Evolutionary conservation across 2,797 vertebrate genomes (phyloP).

Genomic region (Brachymystax lenok): DNA sequence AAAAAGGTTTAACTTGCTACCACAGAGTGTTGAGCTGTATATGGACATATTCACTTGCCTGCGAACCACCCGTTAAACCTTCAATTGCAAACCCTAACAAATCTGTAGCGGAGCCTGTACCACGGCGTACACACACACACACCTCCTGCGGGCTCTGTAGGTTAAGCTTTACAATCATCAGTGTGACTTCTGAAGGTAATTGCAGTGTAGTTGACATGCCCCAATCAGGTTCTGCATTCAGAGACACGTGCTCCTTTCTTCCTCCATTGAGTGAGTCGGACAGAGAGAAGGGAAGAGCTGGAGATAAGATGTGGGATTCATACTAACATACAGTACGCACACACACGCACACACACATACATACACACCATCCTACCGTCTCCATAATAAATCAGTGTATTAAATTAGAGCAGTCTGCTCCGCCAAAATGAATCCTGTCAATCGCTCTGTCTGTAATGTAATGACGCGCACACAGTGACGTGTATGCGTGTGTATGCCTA

Average conservation of each 20-base stretch:
- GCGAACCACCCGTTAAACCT: conserved; percentile 66
- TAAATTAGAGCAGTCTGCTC: conserved; percentile 69
- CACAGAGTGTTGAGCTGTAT: conserved; percentile 64
- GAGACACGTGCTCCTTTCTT: conserved; percentile 55
- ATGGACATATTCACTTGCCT: conserved; percentile 66
- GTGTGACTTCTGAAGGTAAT: conserved; percentile 72
- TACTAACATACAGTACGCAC: conserved; percentile 10
- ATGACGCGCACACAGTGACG: too few species aligned
- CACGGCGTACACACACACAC: conserved; percentile 32
- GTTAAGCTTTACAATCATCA: conserved; percentile 69
- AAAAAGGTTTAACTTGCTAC: conserved; percentile 54
- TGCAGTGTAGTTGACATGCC: conserved; percentile 37
- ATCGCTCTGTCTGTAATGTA: conserved; percentile 48
- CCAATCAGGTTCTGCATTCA: conserved; percentile 43
- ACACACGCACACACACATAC: not conserved
- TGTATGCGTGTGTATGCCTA: too few species aligned
- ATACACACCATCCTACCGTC: not conserved
- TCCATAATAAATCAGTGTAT: conserved; percentile 72
- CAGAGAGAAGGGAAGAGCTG: conserved; percentile 50
- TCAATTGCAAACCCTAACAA: conserved; percentile 76
- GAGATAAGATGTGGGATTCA: conserved; percentile 63
- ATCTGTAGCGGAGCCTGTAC: conserved; percentile 52
- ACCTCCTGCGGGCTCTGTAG: conserved; percentile 54
- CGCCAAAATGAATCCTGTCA: conserved; percentile 55
- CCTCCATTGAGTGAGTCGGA: conserved; percentile 56